Base-by-base conservation (phyloP, 2,888 invertebrate genomes). In the Diabrotica balteata region DNA sequence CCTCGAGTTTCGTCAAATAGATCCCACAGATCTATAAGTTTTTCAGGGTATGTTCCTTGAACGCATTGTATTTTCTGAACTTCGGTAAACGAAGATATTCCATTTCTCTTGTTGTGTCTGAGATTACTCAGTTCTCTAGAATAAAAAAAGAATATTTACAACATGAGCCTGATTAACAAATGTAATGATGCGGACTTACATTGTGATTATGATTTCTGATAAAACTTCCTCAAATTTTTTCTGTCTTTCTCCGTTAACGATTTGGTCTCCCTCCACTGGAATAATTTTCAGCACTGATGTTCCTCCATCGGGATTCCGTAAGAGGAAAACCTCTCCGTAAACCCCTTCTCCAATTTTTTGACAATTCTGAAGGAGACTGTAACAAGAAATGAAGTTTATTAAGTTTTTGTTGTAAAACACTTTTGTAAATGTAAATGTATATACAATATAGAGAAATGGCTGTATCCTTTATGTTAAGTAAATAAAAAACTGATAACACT, bases 281-380 rank as follows among this genome's bases (percentile, higher is more conserved):
- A 97, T 94, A 53, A 97, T 88, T 88, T 97, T 94, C 80, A 95
- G 87, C 49, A 94, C 94, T 60, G 90, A 88, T 17, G 85, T 85
- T 9, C 81, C 81, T 59, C 87, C 86, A 47, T 85, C 83, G 64
- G 85, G 85, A 68, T 88, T 88, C 67, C 88, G 86, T 82, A 87
- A 88, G 72, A 92, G 86, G 82, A 93, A 98, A 7, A 97, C 97
- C 84, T 98, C 98, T 3, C 97, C 97, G 81, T 94, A 98, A 17
- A 96, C 93, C 46, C 98, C 98, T 86, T 98, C 98, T 58, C 97
- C 98, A 74, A 98, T 93, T 87, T 98, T 98, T 80, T 87, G 88
- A 80, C 93, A 91, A 74, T 90, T 86, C 75, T 87, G 85, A 78
- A 93, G 85, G 65, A 86, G 85, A 71, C 90, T 91, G 76, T 59